Evolutionary conservation across 2,797 vertebrate species (phyloP).

Genomic region (Poeciliopsis infans): DNA sequence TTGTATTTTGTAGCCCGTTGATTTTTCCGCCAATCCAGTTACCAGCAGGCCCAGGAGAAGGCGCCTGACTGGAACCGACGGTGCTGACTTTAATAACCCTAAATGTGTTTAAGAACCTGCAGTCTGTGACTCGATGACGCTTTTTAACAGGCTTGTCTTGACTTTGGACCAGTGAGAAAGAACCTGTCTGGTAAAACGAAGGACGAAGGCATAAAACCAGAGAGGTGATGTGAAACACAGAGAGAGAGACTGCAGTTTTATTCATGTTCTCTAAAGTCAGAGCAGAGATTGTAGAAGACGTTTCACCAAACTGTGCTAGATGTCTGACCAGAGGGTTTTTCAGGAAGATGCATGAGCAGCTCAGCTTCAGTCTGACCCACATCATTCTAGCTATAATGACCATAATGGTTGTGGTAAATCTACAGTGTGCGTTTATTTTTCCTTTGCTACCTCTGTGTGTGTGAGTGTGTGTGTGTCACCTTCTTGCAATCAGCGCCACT

Average conservation of each 20-base stretch:
- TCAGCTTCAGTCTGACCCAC: neutral
- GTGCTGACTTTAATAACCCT: neutral
- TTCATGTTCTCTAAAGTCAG: too few species aligned
- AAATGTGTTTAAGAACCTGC: neutral
- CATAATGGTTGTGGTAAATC: conserved; percentile 30
- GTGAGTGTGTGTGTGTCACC: conserved; percentile 8
- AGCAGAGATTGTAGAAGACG: too few species aligned
- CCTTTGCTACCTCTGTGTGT: neutral
- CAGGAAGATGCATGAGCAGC: neutral
- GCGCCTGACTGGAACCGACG: neutral
- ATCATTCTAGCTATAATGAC: conserved; percentile 12
- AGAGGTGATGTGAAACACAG: neutral
- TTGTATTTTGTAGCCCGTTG: neutral
- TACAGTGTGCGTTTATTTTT: conserved; percentile 28
- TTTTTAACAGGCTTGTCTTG: neutral
- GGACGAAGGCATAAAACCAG: neutral
- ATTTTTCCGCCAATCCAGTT: neutral
- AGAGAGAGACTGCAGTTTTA: neutral
- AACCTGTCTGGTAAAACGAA: too few species aligned
- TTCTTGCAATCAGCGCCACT: conserved; percentile 30
- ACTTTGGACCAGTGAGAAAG: neutral
- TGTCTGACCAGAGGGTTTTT: neutral
- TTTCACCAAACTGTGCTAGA: neutral
- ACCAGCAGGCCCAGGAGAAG: too few species aligned
- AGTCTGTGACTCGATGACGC: neutral